Conservation (phyloP, 1,140 invertebrate genomes). For the Reticulitermes speratus region DNA sequence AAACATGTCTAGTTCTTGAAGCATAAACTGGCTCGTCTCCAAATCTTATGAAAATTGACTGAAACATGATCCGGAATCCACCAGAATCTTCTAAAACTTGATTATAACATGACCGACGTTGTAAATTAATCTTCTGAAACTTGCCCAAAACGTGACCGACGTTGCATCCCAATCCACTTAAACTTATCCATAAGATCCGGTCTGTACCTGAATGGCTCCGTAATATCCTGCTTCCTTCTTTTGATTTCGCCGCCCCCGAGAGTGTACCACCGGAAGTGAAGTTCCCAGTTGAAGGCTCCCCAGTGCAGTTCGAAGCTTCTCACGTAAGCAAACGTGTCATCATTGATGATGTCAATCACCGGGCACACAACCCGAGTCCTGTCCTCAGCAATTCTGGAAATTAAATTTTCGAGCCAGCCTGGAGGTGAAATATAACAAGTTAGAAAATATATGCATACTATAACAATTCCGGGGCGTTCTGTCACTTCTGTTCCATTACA, state of each 20-base stretch:
- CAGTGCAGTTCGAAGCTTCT: constrained; percentile 89
- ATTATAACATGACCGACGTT: too few species aligned
- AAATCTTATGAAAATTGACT: too few species aligned
- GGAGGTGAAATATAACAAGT: background rate
- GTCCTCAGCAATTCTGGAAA: constrained; percentile 73
- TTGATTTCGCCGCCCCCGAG: constrained; percentile 60
- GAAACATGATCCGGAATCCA: too few species aligned
- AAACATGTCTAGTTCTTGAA: too few species aligned
- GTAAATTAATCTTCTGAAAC: too few species aligned
- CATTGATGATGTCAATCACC: constrained; percentile 93
- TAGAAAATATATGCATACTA: too few species aligned
- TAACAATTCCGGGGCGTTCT: constrained; percentile 24
- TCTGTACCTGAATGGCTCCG: constrained; percentile 67
- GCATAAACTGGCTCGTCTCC: too few species aligned
- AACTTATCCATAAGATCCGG: too few species aligned
- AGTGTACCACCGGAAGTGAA: constrained; percentile 78
- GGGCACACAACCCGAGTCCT: constrained; percentile 82
- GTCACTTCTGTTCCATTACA: background rate
- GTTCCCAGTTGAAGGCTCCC: constrained; percentile 97
- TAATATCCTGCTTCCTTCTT: constrained; percentile 61
- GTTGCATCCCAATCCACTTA: too few species aligned
- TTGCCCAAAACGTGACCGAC: too few species aligned
- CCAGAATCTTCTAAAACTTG: too few species aligned
- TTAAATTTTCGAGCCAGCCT: constrained; percentile 88
- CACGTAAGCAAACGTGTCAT: constrained; percentile 88